A percentile compares a stretch with the other conserved stretches of the same genome.
phyloP scores from a whole-genome alignment of 2,888 invertebrate genomes.

The Nezara viridula region DNA sequence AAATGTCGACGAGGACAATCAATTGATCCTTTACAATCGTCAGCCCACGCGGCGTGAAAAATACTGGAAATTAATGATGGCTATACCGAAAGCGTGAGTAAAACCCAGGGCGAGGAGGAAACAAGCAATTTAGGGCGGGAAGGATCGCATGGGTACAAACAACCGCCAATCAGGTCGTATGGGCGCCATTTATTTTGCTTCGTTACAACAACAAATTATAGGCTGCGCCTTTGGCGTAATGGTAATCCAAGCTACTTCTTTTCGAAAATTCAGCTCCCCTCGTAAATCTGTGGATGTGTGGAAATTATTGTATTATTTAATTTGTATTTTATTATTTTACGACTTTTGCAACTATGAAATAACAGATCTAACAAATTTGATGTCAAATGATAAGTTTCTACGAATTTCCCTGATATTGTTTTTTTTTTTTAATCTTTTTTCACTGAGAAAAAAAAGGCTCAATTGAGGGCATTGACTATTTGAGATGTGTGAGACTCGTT shows the following conservation, averaged over 20 bases:
- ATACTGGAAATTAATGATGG: neutral
- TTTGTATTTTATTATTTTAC: too few relatives aligned
- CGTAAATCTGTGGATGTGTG: too few relatives aligned
- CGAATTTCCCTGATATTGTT: too few relatives aligned
- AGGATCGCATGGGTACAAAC: neutral
- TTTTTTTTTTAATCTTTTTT: too few relatives aligned
- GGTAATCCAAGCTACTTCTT: neutral
- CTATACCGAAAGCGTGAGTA: neutral
- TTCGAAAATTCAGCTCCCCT: too few relatives aligned
- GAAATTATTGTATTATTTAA: too few relatives aligned
- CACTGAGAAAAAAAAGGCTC: too few relatives aligned
- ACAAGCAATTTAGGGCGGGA: neutral
- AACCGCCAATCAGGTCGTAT: neutral
- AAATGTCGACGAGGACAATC: neutral
- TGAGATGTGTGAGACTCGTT: too few relatives aligned
- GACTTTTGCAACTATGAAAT: too few relatives aligned
- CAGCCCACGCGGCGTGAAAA: neutral
- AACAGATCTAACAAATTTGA: too few relatives aligned
- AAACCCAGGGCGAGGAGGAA: neutral
- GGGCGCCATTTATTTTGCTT: neutral
- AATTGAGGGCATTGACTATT: too few relatives aligned
- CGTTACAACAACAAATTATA: neutral
- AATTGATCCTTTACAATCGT: neutral
- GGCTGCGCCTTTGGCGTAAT: neutral
- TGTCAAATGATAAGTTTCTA: too few relatives aligned